Base-by-base conservation (phyloP, 2,113 vertebrate species). In the Elgaria multicarinata region DNA sequence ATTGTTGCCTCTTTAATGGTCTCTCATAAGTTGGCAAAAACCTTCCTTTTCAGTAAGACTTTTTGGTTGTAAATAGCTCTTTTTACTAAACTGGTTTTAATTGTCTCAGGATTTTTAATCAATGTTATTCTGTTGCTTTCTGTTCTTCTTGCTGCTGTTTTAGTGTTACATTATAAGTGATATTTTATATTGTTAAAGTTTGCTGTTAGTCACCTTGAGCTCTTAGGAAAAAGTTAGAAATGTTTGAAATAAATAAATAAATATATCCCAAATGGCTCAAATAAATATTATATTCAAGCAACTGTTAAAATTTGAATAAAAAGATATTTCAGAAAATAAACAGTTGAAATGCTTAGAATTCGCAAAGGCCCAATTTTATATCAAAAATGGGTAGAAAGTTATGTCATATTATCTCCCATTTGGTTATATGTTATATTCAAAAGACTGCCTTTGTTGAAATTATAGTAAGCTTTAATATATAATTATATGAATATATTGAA, bases 291-390 rank as follows among this genome's bases (percentile, higher is more conserved):
- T 2, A 92, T 0, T n/a, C 39, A 83, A 80, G 0, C 0, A 80
- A 44, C 66, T 77, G 42, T 89, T 84, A 86, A 92, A 88, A 87
- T 66, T 18, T 76, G 46, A 93, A 50, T 55, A 87, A 4, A 44
- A 22, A 77, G 0, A 36, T 1, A 88, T 83, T 89, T 89, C 75
- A 33, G 71, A 91, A 39, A 85, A 74, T 24, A 20, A 53, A 53
- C 14, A 36, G 16, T n/a, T 50, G 36, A 46, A 85, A 85, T 50
- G 18, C 31, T 85, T 72, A 50, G 31, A 85, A 85, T 28, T 3
- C 16, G 36, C 3, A 16, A 74, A 74, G 6, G 6, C 10, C 33
- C n/a, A 58, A 53, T 28, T 50, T 28, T 24, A 53, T 85, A 46
- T 33, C 9, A 24, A 53, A 53, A 39, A 84, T n/a, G 8, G 28